These are phyloP conservation scores for Hemibagrus wyckioides DNA, from an alignment of 2,113 vertebrate genomes.

Conservation along the genomic window DNA sequence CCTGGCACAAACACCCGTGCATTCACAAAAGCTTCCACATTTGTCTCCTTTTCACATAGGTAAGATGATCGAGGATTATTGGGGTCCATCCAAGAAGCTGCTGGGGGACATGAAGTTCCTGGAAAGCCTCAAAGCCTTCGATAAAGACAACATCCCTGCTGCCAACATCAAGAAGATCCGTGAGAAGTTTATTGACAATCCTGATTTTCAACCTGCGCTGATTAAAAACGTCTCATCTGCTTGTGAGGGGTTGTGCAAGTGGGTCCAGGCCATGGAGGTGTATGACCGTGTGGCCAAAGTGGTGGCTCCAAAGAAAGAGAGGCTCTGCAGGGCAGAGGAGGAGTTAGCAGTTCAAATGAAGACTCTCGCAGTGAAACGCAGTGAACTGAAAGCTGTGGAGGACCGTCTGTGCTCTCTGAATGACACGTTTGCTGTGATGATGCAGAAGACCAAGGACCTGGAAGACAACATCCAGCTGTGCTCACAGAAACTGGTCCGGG, in stretches of 20 bases:
- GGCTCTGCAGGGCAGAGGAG: constrained; percentile 76
- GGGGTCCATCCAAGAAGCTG: constrained; percentile 88
- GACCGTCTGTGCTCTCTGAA: constrained; percentile 82
- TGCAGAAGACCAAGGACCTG: constrained; percentile 75
- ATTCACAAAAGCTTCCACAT: no score
- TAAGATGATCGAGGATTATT: constrained; percentile 92
- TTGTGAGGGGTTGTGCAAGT: constrained; percentile 91
- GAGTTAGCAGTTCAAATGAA: constrained; percentile 78
- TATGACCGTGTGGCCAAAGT: constrained; percentile 88
- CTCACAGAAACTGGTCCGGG: constrained; percentile 84
- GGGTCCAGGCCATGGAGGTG: constrained; percentile 90
- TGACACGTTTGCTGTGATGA: constrained; percentile 80
- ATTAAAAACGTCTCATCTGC: constrained; percentile 92
- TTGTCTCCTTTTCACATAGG: constrained; percentile 65
- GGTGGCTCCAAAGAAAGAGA: constrained; percentile 85
- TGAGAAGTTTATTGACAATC: constrained; percentile 84
- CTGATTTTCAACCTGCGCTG: constrained; percentile 84
- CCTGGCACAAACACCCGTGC: no score
- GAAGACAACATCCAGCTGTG: constrained; percentile 88
- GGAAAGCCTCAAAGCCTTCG: constrained; percentile 82
- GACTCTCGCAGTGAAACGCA: constrained; percentile 79
- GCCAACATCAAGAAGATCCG: constrained; percentile 83
- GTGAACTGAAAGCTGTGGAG: constrained; percentile 82
- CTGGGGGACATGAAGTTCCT: constrained; percentile 89
- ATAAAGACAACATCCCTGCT: constrained; percentile 86